Percentiles rank a stretch among this genome's conserved stretches.
Evolutionary conservation across 2,797 vertebrate genomes (phyloP).

Genomic region (Rhinoraja longicauda): DNA sequence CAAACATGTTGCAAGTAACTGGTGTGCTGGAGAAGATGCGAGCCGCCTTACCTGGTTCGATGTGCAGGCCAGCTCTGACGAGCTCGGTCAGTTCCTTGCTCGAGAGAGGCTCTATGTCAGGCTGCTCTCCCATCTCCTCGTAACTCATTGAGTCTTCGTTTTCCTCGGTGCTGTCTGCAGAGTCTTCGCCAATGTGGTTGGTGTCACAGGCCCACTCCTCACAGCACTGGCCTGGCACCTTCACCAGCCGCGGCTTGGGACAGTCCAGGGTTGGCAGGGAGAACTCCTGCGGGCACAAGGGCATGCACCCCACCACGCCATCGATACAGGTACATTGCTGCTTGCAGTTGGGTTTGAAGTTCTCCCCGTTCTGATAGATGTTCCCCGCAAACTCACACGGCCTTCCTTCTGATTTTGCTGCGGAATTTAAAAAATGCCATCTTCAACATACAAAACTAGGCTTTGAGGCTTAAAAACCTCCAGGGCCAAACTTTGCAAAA

Average conservation of each 20-base stretch:
- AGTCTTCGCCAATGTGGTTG: slow-evolving; percentile 44
- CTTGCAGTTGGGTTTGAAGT: slow-evolving; percentile 64
- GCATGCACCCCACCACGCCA: slow-evolving; percentile 65
- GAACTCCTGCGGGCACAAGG: slow-evolving; percentile 59
- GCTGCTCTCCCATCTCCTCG: slow-evolving; percentile 43
- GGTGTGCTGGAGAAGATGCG: not conserved
- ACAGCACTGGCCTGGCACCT: slow-evolving; percentile 71
- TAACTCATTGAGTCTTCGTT: slow-evolving; percentile 40
- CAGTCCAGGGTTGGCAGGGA: slow-evolving; percentile 56
- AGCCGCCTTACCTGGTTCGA: not conserved
- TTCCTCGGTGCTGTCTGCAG: slow-evolving; percentile 42
- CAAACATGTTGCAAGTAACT: not conserved
- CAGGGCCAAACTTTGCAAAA: not conserved
- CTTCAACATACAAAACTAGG: not conserved
- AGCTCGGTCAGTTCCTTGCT: slow-evolving; percentile 3
- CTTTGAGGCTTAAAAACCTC: not conserved
- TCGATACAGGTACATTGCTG: slow-evolving; percentile 67
- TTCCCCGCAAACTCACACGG: slow-evolving; percentile 60
- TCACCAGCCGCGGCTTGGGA: slow-evolving; percentile 57
- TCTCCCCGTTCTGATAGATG: slow-evolving; percentile 64
- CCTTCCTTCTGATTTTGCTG: slow-evolving; percentile 61
- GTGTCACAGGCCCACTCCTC: slow-evolving; percentile 47
- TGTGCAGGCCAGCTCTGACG: not conserved
- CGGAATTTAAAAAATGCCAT: not conserved
- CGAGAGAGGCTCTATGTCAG: slow-evolving; percentile 14